Conservation (phyloP, 2,888 invertebrate genomes). For the Melolontha melolontha region DNA sequence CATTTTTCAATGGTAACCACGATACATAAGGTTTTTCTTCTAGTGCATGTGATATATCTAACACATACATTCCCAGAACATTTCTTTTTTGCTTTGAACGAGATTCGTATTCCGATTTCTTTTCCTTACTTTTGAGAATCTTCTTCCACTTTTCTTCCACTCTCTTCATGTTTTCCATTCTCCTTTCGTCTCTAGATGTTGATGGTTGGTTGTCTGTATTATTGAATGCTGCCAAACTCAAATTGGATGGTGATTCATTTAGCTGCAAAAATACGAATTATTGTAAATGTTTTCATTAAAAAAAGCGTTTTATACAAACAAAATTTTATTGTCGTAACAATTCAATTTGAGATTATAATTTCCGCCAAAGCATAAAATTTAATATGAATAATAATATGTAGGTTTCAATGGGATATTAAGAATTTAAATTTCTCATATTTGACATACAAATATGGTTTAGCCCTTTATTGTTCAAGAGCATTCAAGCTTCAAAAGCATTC, state of each 20-base stretch:
- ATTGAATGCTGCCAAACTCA: slow-evolving; percentile 72
- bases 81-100: slow-evolving; percentile 68
- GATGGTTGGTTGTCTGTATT: slow-evolving; percentile 43
- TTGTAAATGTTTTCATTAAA: background rate
- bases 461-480: too few species aligned
- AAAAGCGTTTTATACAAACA: too few species aligned
- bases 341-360: too few species aligned
- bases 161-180: slow-evolving; percentile 73
- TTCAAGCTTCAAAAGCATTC: too few species aligned
- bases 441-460: too few species aligned
- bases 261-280: slow-evolving; percentile 5
- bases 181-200: slow-evolving; percentile 69
- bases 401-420: too few species aligned
- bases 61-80: slow-evolving; percentile 84
- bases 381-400: too few species aligned
- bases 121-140: slow-evolving; percentile 53
- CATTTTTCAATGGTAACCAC: slow-evolving; percentile 78
- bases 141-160: slow-evolving; percentile 68
- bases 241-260: slow-evolving; percentile 54
- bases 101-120: slow-evolving; percentile 60
- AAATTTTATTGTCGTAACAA: too few species aligned
- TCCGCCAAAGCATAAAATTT: too few species aligned
- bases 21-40: slow-evolving; percentile 74
- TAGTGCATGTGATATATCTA: slow-evolving; percentile 83
- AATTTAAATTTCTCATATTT: too few species aligned